Base-by-base conservation (phyloP, 2,113 vertebrate species). In the Alouatta palliata region DNA sequence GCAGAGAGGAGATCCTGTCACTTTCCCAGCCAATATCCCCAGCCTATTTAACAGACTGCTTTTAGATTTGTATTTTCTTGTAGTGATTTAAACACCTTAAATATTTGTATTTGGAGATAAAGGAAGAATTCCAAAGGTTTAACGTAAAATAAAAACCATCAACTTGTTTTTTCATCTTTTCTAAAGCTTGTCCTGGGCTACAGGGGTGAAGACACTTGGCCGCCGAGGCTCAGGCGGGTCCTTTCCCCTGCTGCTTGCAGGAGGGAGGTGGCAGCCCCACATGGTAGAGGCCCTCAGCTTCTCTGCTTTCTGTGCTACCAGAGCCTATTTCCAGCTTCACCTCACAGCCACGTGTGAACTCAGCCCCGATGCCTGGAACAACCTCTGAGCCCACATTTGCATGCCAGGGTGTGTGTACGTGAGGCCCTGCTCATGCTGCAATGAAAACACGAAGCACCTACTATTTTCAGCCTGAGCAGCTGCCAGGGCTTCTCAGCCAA, bases 391-490 rank as follows among this genome's bases (percentile, higher is more conserved):
- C 95, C 23, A 0, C 95, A 93, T 84, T 98, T 97, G 95, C 95
- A 93, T 82, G 32, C 92, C 96, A 96, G 93, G 70, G 95, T 58
- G 45, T 58, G 97, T 70, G 98, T 99, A 99, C 98, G 98, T 99
- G 99, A 99, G 98, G 97, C 96, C 94, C 84, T 95, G 97, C 99
- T 98, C 98, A 98, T 98, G 98, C 97, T 93, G 83, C 0, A 47
- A 98, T 98, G 98, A 98, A 98, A 98, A 98, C 97, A 97, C 96
- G 96, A 98, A 98, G 98, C 98, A 98, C 98, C 98, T 99, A 97
- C 98, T 99, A 98, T 99, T 99, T 99, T 98, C 98, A 98, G 98
- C 97, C 94, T 97, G 98, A 99, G 97, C 98, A 96, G 94, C 97
- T 99, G 99, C 98, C 98, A 99, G 96, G 86, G 40, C 91, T 95